Base-by-base conservation (phyloP, 2,888 invertebrate genomes). In the Oeneis ivallda region DNA sequence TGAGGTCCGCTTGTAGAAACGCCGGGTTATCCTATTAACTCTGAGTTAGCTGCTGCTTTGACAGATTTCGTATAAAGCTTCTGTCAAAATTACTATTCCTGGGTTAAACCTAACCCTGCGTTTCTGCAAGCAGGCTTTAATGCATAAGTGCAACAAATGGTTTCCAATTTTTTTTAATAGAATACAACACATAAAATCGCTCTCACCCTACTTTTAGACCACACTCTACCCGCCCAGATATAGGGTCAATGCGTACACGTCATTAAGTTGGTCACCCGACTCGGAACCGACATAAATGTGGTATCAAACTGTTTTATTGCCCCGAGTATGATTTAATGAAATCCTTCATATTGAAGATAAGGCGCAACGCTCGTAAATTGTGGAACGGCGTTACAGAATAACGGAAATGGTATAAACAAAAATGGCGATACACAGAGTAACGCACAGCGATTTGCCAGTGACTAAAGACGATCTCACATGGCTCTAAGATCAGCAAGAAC, bases 251-350 rank as follows among this genome's bases (percentile, higher is more conserved):
- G 77, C 78, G 83, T 83, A 83, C 83, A 83, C 81, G 84, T 89
- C 89, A 87, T 89, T 89, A 90, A 85, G 75, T 81, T 79, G 85
- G 87, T 85, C 87, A 87, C 86, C 84, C 85, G 85, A 85, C 77
- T 82, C 81, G 78, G 74, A 70, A 73, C 76, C 79, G 77, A 77
- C 82, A 82, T 86, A 83, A 88, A 83, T 82, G 83, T 83, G 87
- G 85, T 87, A 88, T 90, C 90, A 91, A 89, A 89, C 90, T 89
- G 90, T 91, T 92, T 92, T 91, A 91, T 89, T 90, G 85, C 88
- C 76, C 74, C 72, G 77, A 77, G 81, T 82, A 88, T 89, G 91
- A 92, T 91, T 89, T 92, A 92, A 92, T 92, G 90, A 92, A 91
- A 90, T 90, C 87, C 88, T 87, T 91, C 87, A 89, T 89, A 89